Conservation (phyloP, 2,113 vertebrate species). For the Epinephelus lanceolatus region DNA sequence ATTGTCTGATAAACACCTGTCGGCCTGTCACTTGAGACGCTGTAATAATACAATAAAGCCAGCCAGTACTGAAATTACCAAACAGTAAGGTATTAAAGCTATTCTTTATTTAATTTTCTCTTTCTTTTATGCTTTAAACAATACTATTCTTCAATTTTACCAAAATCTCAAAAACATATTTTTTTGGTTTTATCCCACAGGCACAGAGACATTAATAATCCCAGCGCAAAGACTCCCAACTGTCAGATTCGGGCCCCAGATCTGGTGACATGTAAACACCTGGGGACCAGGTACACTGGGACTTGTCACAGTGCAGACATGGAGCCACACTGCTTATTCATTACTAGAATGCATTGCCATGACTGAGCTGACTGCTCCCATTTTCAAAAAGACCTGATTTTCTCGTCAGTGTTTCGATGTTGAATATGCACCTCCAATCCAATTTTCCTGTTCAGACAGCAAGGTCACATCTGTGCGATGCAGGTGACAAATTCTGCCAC, state of each 20-base stretch:
- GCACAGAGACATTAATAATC: constrained; percentile 13
- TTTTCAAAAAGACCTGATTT: constrained; percentile 2
- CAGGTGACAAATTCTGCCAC: neutral
- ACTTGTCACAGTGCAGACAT: constrained; percentile 29
- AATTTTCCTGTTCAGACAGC: neutral
- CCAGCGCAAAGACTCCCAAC: neutral
- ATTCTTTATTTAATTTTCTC: neutral
- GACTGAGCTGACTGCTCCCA: neutral
- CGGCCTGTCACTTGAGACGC: neutral
- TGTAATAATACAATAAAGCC: neutral
- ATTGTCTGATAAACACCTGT: constrained; percentile 26
- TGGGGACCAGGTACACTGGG: constrained; percentile 28
- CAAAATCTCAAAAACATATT: neutral
- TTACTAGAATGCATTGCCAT: neutral
- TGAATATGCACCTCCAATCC: neutral
- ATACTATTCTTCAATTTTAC: neutral
- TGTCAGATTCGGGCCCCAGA: constrained; percentile 25
- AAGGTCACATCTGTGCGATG: constrained; percentile 14
- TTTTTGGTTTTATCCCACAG: neutral
- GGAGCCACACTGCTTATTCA: constrained; percentile 23
- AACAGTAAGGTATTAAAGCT: neutral
- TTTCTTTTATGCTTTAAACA: neutral
- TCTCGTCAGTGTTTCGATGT: neutral
- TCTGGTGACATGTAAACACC: constrained; percentile 44
- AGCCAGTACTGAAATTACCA: neutral